phyloP scores from a whole-genome alignment of 1,140 invertebrate genomes.

The Brachionus rotundiformis region DNA sequence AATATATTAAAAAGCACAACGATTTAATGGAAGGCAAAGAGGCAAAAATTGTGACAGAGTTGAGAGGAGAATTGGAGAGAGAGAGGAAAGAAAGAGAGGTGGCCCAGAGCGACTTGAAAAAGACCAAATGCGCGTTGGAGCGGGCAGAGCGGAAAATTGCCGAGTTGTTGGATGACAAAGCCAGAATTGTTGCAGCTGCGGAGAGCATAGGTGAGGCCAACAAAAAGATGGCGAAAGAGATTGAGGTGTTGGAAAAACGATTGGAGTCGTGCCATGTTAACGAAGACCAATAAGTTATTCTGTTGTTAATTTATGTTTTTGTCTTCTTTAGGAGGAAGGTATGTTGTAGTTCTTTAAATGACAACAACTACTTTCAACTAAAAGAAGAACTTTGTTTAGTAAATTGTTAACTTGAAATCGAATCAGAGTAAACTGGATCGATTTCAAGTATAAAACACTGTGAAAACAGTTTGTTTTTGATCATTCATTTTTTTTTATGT shows the following conservation, averaged over 20 bases:
- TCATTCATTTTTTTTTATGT: neutral
- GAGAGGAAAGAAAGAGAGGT: neutral
- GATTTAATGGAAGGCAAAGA: too few species aligned
- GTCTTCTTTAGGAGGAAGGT: neutral
- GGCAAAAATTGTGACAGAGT: too few species aligned
- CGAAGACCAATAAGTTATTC: neutral
- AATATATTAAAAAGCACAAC: too few species aligned
- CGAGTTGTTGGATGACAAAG: neutral
- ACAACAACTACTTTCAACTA: neutral
- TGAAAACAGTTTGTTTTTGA: neutral
- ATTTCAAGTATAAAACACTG: neutral
- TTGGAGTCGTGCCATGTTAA: neutral
- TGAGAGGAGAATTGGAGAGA: neutral
- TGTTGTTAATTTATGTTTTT: neutral
- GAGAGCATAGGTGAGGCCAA: neutral
- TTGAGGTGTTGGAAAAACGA: neutral
- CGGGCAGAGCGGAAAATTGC: neutral
- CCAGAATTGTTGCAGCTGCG: neutral
- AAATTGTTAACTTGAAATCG: neutral
- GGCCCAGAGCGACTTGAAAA: neutral
- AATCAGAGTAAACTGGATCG: neutral
- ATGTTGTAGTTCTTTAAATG: neutral
- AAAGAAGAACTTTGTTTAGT: neutral
- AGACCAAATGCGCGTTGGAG: neutral
- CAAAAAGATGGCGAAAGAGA: neutral